phyloP scores from a whole-genome alignment of 2,797 vertebrate genomes.

The Remorina albescens region DNA sequence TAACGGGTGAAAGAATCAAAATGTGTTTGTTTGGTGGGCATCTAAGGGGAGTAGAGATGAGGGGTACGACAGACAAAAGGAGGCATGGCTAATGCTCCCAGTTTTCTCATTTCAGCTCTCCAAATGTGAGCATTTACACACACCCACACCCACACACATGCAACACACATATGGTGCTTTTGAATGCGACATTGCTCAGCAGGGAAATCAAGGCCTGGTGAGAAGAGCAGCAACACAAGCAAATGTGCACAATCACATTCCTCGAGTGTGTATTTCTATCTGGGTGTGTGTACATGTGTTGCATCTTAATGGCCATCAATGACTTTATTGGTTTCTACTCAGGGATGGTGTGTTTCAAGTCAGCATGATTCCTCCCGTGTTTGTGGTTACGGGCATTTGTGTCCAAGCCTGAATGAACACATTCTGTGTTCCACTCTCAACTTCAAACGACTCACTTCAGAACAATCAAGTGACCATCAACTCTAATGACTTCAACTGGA shows the following conservation, averaged over 20 bases:
- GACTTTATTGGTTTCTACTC: constrained; percentile 38
- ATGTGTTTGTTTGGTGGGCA: constrained; percentile 41
- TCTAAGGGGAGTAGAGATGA: constrained; percentile 24
- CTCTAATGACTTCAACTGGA: background rate
- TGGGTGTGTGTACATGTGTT: constrained; percentile 15
- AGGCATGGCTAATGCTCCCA: constrained; percentile 52
- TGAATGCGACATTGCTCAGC: constrained; percentile 56
- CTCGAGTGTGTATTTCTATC: constrained; percentile 34
- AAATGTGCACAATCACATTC: constrained; percentile 39
- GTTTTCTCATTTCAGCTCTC: constrained; percentile 73
- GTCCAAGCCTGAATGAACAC: constrained; percentile 5
- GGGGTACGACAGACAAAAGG: background rate
- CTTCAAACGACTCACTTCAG: background rate
- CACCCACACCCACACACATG: constrained; percentile 16
- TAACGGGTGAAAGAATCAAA: constrained; percentile 64
- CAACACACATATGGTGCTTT: constrained; percentile 36
- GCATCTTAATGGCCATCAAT: constrained; percentile 36
- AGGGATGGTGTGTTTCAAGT: constrained; percentile 24
- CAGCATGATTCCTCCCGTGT: constrained; percentile 9
- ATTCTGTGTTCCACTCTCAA: background rate
- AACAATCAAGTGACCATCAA: background rate
- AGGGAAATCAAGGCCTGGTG: constrained; percentile 67
- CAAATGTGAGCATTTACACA: constrained; percentile 44
- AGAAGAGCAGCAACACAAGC: constrained; percentile 35
- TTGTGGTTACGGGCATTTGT: constrained; percentile 21